Base-by-base conservation (phyloP, 1,140 invertebrate species). In the Ips typographus region DNA sequence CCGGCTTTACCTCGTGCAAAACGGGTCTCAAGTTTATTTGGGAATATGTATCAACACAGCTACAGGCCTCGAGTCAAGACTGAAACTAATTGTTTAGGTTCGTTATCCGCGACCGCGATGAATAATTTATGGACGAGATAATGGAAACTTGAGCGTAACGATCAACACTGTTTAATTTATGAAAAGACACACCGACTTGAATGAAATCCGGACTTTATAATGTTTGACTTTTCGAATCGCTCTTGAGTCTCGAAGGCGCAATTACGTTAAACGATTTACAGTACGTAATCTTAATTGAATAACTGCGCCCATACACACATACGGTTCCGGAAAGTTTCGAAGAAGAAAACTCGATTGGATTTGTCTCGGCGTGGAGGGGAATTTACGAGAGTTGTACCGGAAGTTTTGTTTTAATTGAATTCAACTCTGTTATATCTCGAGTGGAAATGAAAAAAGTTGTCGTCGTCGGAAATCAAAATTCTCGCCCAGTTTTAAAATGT, bases 71-170 rank as follows among this genome's bases (percentile, higher is more conserved):
- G 22, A 22, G 44, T 49, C 44, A 49, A 49, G 44, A 49, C 44
- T 49, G 6, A 49, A 49, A 49, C 44, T 49, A 49, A 49, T 49
- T 49, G 44, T 49, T 49, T 49, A 49, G 44, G 44, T 49, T 49
- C 22, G 44, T 49, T 49, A 49, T 49, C 7, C 22, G 22, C 6
- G 22, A 49, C 44, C 22, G 22, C 44, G 44, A 49, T 49, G 44
- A 49, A 49, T 49, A 49, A 49, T 49, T 49, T 8, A 22, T 22
- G 22, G 1, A 8, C 44, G 44, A 49, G 44, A 49, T 49, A 49
- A 49, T 49, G 44, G 6, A 49, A 49, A 49, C 22, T 49, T 49
- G 22, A 49, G 6, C 22, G 22, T 22, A 22, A 22, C 22, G 22
- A 22, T 22, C 22, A 22, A 22, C 22, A 22, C 22, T 22, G 22